Evolutionary conservation across 2,113 vertebrate species (phyloP), one percentile per base, ranked within the genome.

Genomic region (Gasterosteus aculeatus): DNA sequence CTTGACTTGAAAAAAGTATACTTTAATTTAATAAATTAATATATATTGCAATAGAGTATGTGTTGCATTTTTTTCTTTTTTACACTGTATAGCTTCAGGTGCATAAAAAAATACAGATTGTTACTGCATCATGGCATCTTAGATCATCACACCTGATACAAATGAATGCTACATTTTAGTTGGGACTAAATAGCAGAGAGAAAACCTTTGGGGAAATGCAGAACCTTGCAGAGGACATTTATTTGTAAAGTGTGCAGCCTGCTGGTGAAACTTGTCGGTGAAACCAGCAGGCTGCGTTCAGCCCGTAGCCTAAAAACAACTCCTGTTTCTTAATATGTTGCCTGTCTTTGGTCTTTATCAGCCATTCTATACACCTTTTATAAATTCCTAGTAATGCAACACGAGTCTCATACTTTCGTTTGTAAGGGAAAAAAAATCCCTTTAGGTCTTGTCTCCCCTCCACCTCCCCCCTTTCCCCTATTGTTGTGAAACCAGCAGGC

Each of bases 201-300:
- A 33, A 0, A 22, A 7, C 11, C 4, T 31, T 29, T 33, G 35
- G 0, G 7, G 10, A 2, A 1, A 1, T 66, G 22, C 22, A 41
- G 66, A 26, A 9, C 1, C 6, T 15, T 44, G 0, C 38, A 6
- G n/a, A 56, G 18, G 12, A 60, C 33, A 75, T 73, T 53, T 82
- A 41, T 11, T 66, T 63, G 76, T 75, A 49, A 62, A 80, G 59
- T 85, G 75, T 56, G 38, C 82, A 69, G 46, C 60, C 89, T 82
- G 41, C 64, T 90, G 91, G 86, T 75, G 33, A 59, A 38, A 4
- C 35, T 6, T 38, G 5, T 38, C 7, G 35, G 35, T 38, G 6
- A 5, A 38, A 38, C 35, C 35, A 33, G 3, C 33, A 33, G 5
- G 35, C 5, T 7, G 35, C 1, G 5, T 5, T 4, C 35, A 38